Evolutionary conservation across 2,113 vertebrate genomes (phyloP), one percentile per base, ranked within the genome.

Genomic region (Hyaena hyaena): DNA sequence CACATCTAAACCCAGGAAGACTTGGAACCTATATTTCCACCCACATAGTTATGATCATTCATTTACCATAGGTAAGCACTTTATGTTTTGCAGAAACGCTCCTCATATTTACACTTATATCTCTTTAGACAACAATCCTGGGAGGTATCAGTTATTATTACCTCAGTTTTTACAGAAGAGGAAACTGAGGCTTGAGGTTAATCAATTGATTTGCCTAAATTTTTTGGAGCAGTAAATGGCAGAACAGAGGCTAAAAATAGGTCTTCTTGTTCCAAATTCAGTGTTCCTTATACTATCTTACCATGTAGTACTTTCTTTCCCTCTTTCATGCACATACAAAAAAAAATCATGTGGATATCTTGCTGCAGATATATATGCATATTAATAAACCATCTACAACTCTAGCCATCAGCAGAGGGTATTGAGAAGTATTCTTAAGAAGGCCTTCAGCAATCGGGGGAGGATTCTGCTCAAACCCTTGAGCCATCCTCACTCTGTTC

Each of bases 111-210:
- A 84, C 55, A 11, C 50, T 95, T 77, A 73, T 71, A 83, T 92
- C 88, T 84, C 21, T 19, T 92, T 19, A 31, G 43, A 85, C n/a
- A 88, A 84, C 24, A 89, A 93, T 95, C 17, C 45, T 85, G 69
- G n/a, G 31, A 53, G 8, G 15, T 85, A 69, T n/a, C 50, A 55
- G 24, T 53, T 83, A 45, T 53, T 77, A 92, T 77, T 83, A 76
- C 35, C 48, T 76, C 26, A 88, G 19, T 77, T 83, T 96, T 95
- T 92, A 77, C 50, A 92, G 58, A 79, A 55, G 28, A 90, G 43
- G 4, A 95, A 95, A 83, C 8, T 33, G 35, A 77, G 26, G 83
- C 39, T 81, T 95, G 11, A n/a, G 17, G 26, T 92, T 94, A 94
- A 68, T 76, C 26, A 77, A 48, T 1, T 83, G n/a, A 65, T 84